Percentiles rank a stretch among this genome's conserved stretches.
Conservation (phyloP, 2,797 vertebrate genomes). For the Semotilus atromaculatus region DNA sequence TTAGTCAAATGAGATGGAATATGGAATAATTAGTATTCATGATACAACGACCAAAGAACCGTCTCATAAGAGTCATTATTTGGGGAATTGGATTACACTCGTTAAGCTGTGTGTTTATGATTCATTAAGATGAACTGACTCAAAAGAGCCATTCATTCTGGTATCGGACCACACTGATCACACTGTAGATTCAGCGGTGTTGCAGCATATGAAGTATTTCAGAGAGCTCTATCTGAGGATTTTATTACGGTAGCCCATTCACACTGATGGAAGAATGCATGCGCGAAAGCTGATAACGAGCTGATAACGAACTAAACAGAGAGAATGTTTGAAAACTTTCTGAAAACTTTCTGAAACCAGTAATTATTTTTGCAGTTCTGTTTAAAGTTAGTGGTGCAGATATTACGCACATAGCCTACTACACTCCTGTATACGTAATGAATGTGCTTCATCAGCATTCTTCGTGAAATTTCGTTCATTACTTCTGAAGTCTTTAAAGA, state of each 20-base stretch:
- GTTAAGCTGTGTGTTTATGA: not conserved
- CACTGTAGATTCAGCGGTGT: not conserved
- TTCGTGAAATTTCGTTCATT: not conserved
- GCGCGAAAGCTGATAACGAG: not conserved
- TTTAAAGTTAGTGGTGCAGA: not conserved
- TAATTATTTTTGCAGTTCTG: not conserved
- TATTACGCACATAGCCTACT: not conserved
- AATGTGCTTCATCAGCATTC: not conserved
- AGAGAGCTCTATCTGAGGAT: not conserved
- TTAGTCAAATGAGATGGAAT: not conserved
- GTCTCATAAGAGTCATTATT: not conserved
- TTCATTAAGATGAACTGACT: not conserved
- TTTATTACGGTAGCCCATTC: not conserved
- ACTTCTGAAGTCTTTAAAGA: not conserved
- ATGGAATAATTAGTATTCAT: not conserved
- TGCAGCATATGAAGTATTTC: not conserved
- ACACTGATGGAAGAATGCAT: not conserved
- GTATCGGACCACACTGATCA: too few relatives aligned
- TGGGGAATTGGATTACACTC: not conserved
- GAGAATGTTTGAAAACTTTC: not conserved
- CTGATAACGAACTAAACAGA: not conserved
- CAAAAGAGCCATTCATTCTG: not conserved
- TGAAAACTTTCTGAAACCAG: slow-evolving; percentile 7
- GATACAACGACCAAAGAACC: not conserved
- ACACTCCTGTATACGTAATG: not conserved